A percentile compares a stretch with the other conserved stretches of the same genome.
Evolutionary conservation across 2,888 invertebrate genomes (phyloP).

Genomic region (Trachelus tabidus): DNA sequence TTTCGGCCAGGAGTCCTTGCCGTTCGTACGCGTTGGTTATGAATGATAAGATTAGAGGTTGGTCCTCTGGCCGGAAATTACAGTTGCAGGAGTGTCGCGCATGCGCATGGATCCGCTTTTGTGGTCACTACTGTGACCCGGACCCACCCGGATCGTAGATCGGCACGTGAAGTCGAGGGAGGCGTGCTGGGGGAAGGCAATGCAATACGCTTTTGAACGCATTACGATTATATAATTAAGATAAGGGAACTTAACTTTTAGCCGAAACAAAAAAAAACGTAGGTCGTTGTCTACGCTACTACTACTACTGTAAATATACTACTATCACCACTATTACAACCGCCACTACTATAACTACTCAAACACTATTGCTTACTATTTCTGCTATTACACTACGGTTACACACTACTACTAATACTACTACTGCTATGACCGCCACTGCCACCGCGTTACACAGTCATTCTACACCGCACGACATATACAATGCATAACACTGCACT

Average conservation of each 20-base stretch:
- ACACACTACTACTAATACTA: background rate
- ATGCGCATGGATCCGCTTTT: background rate
- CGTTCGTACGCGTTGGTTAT: background rate
- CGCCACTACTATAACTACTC: background rate
- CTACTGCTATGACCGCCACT: background rate
- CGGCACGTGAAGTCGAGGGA: slow-evolving; percentile 20
- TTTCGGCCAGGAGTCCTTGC: background rate
- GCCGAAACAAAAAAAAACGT: slow-evolving; percentile 18
- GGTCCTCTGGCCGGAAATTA: background rate
- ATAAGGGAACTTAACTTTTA: slow-evolving; percentile 56
- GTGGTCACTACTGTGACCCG: background rate
- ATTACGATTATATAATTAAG: slow-evolving; percentile 50
- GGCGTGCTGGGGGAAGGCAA: slow-evolving; percentile 76
- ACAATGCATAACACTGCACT: background rate
- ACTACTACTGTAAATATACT: background rate
- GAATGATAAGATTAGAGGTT: background rate
- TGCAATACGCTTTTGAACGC: slow-evolving; percentile 75
- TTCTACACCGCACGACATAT: background rate
- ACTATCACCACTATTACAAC: too few species aligned
- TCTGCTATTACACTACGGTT: slow-evolving; percentile 16
- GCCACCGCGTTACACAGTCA: background rate
- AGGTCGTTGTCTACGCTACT: background rate
- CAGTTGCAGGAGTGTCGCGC: background rate
- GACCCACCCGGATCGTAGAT: background rate
- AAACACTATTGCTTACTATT: background rate